Conservation (phyloP, 2,888 invertebrate species). For the Rhogogaster chlorosoma region DNA sequence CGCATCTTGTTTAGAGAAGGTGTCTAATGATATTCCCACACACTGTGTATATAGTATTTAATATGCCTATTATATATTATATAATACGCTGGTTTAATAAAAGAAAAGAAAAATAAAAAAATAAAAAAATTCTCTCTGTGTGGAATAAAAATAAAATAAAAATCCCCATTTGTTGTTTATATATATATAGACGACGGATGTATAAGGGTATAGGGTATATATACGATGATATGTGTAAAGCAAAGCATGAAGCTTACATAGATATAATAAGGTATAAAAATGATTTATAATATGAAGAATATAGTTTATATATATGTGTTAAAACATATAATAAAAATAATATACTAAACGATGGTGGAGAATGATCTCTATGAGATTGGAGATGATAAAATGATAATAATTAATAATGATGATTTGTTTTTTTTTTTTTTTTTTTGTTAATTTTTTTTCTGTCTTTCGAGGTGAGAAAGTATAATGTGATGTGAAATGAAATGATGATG, state of each 20-base stretch:
- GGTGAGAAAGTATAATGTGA: neutral
- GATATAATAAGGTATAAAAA: neutral
- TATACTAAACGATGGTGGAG: neutral
- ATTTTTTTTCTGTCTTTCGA: neutral
- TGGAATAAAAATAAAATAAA: neutral
- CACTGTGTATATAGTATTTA: neutral
- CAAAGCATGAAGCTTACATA: slow-evolving; percentile 40
- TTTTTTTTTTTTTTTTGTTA: neutral
- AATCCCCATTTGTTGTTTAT: neutral
- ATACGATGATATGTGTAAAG: slow-evolving; percentile 30
- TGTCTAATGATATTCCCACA: neutral
- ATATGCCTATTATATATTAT: neutral
- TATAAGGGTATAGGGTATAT: neutral
- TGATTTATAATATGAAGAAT: neutral
- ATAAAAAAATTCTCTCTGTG: neutral
- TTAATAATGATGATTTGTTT: neutral
- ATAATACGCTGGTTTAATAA: neutral
- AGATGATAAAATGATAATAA: neutral
- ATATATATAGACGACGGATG: slow-evolving; percentile 3
- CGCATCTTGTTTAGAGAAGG: neutral
- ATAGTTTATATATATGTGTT: neutral
- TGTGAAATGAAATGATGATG: neutral
- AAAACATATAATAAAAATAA: neutral
- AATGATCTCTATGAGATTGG: neutral
- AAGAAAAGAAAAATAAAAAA: neutral